Evolutionary conservation across 2,113 vertebrate species (phyloP), one percentile per base, ranked within the genome.

Genomic region (Sinocyclocheilus maitianheensis): DNA sequence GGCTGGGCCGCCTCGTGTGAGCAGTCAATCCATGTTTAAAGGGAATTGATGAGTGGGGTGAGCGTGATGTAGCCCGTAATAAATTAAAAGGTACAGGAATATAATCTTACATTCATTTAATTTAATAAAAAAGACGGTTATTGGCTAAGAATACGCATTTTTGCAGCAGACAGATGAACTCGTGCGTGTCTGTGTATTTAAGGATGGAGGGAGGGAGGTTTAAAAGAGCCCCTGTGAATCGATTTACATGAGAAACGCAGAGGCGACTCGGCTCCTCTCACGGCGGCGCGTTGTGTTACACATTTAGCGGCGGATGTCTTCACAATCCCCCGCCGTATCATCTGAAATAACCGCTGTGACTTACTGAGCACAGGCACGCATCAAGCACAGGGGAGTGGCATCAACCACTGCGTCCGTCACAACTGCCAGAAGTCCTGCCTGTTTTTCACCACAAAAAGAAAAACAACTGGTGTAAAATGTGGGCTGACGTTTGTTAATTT

Each of bases 271-370:
- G 92, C 75, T 62, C 91, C 91, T 94, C 93, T 93, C 95, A 95
- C 94, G 93, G 93, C 89, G 94, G 90, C 88, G 93, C 91, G 93
- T 91, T 92, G 94, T 92, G 90, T 91, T 93, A 94, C 93, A 93
- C 89, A 94, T 93, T 92, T 93, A 94, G 91, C 91, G 85, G 91
- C 88, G 91, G 94, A 94, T 96, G 94, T 95, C 95, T 94, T 96
- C 95, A 96, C 95, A 95, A 91, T 89, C 86, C 92, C 93, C 87
- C 76, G 79, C 55, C 91, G 91, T 91, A 94, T 94, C 90, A 93
- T 92, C 92, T 92, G 92, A 94, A 94, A 94, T 94, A 94, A 93
- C 58, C 91, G 92, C 88, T 88, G 92, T 90, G 90, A 89, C 91
- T 87, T 87, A 87, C 81, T 85, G 14, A 90, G 88, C 87, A 34